Evolutionary conservation across 2,113 vertebrate species (phyloP).

Genomic region (Greenwoodochromis staneri): DNA sequence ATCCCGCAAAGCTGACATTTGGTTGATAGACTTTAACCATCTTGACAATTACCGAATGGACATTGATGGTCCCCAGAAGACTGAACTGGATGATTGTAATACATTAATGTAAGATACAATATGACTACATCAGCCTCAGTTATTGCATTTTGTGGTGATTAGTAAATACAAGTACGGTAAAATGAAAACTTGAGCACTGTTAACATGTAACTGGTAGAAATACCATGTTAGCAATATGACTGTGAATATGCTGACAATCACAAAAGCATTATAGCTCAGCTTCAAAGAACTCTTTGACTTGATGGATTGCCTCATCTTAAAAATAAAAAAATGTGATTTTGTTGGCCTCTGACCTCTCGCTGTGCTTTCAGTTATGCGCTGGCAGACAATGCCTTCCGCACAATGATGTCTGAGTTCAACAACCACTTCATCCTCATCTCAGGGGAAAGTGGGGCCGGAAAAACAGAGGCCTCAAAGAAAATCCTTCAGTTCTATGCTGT

Average conservation of each 20-base stretch:
- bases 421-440: slow-evolving; percentile 98
- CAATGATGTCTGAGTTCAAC: slow-evolving; percentile 87
- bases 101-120: neutral
- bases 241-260: neutral
- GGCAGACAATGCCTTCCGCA: slow-evolving; percentile 92
- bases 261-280: neutral
- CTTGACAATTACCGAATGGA: neutral
- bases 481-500: slow-evolving; percentile 92
- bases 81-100: neutral
- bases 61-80: neutral
- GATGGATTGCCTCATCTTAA: neutral
- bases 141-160: neutral
- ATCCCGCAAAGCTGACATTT: neutral
- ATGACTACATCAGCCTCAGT: neutral
- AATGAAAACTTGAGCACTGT: neutral
- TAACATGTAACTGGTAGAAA: neutral
- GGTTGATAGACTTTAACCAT: neutral
- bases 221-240: neutral
- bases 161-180: neutral
- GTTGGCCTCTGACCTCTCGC: neutral
- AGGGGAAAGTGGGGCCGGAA: slow-evolving; percentile 92
- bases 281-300: neutral
- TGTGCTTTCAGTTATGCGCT: slow-evolving; percentile 81
- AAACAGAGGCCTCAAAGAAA: slow-evolving; percentile 95
- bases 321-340: neutral